A percentile compares a stretch with the other conserved stretches of the same genome.
These are phyloP conservation scores for Plecturocebus donacophilus DNA, from an alignment of 2,113 vertebrate species.

Conservation along the genomic window DNA sequence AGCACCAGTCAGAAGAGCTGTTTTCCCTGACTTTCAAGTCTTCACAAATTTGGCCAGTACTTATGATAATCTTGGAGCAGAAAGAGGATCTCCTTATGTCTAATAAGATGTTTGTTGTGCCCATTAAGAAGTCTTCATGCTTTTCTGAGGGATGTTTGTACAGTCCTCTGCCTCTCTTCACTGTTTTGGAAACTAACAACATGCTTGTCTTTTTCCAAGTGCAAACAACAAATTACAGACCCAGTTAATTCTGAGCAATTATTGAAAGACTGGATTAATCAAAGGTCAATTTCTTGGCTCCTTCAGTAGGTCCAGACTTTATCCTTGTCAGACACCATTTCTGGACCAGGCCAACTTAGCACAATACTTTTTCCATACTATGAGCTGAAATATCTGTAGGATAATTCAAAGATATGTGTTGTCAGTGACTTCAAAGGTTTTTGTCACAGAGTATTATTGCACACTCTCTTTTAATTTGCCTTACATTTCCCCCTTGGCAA, in stretches of 20 bases:
- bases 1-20: not conserved
- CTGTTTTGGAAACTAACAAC: not conserved
- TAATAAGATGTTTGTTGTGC: not conserved
- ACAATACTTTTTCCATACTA: not conserved
- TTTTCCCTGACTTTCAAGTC: not conserved
- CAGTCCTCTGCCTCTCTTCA: not conserved
- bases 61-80: not conserved
- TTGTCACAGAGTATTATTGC: not conserved
- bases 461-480: not conserved
- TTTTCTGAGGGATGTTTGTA: not conserved
- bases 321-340: not conserved
- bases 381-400: not conserved
- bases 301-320: not conserved
- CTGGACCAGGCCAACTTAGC: not conserved
- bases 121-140: not conserved
- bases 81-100: not conserved
- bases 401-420: not conserved
- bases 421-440: not conserved
- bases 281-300: not conserved
- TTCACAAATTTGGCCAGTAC: not conserved
- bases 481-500: not conserved
- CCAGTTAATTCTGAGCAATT: not conserved
- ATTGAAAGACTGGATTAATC: not conserved
- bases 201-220: not conserved
- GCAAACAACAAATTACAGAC: not conserved